A percentile compares a stretch with the other conserved stretches of the same genome.
Conservation (phyloP, 2,113 vertebrate genomes). For the Hydrolagus affinis region DNA sequence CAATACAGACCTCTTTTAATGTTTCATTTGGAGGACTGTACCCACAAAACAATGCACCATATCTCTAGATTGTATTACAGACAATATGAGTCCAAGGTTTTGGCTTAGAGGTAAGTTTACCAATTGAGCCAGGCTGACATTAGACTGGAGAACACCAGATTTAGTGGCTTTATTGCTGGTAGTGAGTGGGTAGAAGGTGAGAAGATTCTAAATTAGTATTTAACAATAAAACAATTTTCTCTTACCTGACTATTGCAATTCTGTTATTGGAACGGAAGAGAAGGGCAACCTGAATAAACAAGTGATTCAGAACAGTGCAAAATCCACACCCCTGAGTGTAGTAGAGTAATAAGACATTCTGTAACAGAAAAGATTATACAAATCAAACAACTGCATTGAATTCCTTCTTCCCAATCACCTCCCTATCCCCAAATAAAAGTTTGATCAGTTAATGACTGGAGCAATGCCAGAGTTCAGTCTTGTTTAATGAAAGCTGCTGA, state of each 20-base stretch:
- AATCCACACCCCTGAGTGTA: conserved; percentile 95
- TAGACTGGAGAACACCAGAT: not conserved
- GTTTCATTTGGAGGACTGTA: too few species aligned
- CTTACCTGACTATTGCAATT: conserved; percentile 78
- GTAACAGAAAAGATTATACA: conserved; percentile 31
- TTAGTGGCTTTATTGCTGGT: not conserved
- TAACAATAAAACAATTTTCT: conserved; percentile 3
- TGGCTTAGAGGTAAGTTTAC: not conserved
- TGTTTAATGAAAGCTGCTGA: too few species aligned
- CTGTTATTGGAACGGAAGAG: conserved; percentile 64
- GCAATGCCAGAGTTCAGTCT: too few species aligned
- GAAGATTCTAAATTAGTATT: not conserved
- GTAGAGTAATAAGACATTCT: conserved; percentile 88
- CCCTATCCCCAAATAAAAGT: too few species aligned
- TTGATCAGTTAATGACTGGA: too few species aligned
- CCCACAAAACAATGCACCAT: too few species aligned
- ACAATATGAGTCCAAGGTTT: too few species aligned
- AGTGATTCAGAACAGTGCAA: conserved; percentile 80
- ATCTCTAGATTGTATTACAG: too few species aligned
- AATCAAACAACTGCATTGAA: too few species aligned
- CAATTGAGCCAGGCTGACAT: not conserved
- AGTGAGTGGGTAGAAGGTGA: not conserved
- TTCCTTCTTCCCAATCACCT: too few species aligned
- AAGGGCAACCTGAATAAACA: conserved; percentile 81
- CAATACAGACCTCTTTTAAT: too few species aligned